Base-by-base conservation (phyloP, 1,140 invertebrate genomes). In the Callitettix versicolor region DNA sequence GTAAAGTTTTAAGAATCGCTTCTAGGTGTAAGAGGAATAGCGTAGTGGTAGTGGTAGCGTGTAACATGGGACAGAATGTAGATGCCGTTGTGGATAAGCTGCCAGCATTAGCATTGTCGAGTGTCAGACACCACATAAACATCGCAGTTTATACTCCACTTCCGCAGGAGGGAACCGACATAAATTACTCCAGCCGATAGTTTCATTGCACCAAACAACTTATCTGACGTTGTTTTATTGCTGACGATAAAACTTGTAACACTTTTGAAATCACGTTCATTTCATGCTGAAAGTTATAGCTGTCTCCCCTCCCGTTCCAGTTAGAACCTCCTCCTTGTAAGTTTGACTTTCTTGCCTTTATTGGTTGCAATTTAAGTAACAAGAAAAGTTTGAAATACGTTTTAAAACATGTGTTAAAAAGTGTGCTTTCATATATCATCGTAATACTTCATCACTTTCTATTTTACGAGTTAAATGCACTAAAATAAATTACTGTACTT, bases 151-250 rank as follows among this genome's bases (percentile, higher is more conserved):
- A 51, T 38, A 21, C 18, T 17, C 48, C 17, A 51, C 48, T 51
- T 51, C 48, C 48, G 17, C 4, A 17, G n/a, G 17, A 17, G 17
- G 20, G 22, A 22, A n/a, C 22, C n/a, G 22, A n/a, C 47, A 26
- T 51, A 36, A 51, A 30, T 51, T 51, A 51, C 36, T 30, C 36
- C 48, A 15, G 22, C 21, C 47, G 48, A 51, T 51, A 51, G 48
- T 51, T 51, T 51, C 48, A 51, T 51, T 38, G 48, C 47, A 20
- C 47, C 47, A n/a, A 34, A 51, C 48, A 51, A 51, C 48, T 51
- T 51, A 51, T 51, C 48, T 51, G 21, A 38, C 48, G 7, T 7
- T 21, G 11, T 14, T 51, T 51, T 51, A 51, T 21, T 30, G 24
- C 48, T 30, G 17, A 34, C 34, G 48, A 51, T 51, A 51, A 51